A percentile compares a stretch with the other conserved stretches of the same genome.
These are phyloP conservation scores for Acanthurus leucopareius DNA, from an alignment of 2,797 vertebrate genomes.

Conservation along the genomic window DNA sequence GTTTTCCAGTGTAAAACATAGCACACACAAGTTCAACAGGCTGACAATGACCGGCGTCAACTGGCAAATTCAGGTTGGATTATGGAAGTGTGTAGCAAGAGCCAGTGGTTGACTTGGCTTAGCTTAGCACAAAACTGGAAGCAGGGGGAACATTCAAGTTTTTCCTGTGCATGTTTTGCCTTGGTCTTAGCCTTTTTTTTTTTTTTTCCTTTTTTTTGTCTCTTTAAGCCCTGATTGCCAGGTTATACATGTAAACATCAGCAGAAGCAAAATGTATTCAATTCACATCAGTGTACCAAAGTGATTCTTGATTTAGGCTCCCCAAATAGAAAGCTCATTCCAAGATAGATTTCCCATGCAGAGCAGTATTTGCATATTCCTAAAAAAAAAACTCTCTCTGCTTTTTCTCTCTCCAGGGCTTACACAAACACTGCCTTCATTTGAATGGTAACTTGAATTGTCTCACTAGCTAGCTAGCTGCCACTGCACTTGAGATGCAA, in stretches of 20 bases:
- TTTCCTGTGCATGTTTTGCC: background rate
- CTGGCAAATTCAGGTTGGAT: no score
- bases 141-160: background rate
- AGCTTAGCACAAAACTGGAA: background rate
- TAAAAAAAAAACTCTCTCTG: slow-evolving; percentile 61
- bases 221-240: slow-evolving; percentile 3
- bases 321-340: slow-evolving; percentile 92
- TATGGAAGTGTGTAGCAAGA: background rate
- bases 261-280: slow-evolving; percentile 55
- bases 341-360: slow-evolving; percentile 89
- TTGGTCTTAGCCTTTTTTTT: background rate
- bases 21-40: no score
- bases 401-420: slow-evolving; percentile 80
- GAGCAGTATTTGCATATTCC: slow-evolving; percentile 86
- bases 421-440: slow-evolving; percentile 87
- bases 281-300: slow-evolving; percentile 71
- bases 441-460: slow-evolving; percentile 81
- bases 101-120: background rate
- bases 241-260: slow-evolving; percentile 47
- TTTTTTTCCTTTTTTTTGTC: background rate
- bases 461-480: slow-evolving; percentile 67
- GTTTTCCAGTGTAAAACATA: no score
- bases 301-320: slow-evolving; percentile 90
- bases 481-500: slow-evolving; percentile 82
- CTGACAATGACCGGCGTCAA: no score